Evolutionary conservation across 2,888 invertebrate genomes (phyloP), one percentile per base, ranked within the genome.

Genomic region (Nezara viridula): DNA sequence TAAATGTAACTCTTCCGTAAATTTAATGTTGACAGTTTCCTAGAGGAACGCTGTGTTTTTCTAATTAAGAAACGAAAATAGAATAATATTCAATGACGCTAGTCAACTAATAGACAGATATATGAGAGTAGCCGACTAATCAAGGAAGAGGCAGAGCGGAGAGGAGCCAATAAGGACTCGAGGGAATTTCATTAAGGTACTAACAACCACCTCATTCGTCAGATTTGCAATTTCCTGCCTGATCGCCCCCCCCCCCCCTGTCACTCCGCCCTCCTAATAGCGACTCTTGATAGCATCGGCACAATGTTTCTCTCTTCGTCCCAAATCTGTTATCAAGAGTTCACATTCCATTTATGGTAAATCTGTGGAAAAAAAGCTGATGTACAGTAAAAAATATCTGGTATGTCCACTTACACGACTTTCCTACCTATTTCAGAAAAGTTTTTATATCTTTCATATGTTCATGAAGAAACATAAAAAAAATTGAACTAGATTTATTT

Each of bases 141-240:
- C n/a, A 81, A n/a, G n/a, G 81, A 81, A 81, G 81, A 81, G 44
- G n/a, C 44, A 44, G 44, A 44, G 10, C 44, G n/a, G 44, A 9
- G 14, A 14, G 44, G 81, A 44, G 81, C 81, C 81, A 81, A 81
- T 81, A 81, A 81, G 81, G 44, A 60, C n/a, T 49, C 32, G 55
- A 16, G 21, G 86, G 55, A 86, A 86, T 55, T 55, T 86, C 86
- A 86, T 86, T 86, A 55, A 60, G 37, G 44, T 32, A 37, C 86
- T 86, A 49, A 50, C 50, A 86, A 60, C 37, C n/a, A 24, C 52
- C 50, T 52, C 55, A 32, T 52, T 40, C 52, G 86, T 81, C 81
- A 86, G 52, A 86, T 86, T 86, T 86, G 86, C 86, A 86, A 86
- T 86, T 86, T 86, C 86, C 86, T 55, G 52, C n/a, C 40, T 86